These are phyloP conservation scores for Noctua comes DNA, from an alignment of 2,888 invertebrate genomes.

Conservation along the genomic window DNA sequence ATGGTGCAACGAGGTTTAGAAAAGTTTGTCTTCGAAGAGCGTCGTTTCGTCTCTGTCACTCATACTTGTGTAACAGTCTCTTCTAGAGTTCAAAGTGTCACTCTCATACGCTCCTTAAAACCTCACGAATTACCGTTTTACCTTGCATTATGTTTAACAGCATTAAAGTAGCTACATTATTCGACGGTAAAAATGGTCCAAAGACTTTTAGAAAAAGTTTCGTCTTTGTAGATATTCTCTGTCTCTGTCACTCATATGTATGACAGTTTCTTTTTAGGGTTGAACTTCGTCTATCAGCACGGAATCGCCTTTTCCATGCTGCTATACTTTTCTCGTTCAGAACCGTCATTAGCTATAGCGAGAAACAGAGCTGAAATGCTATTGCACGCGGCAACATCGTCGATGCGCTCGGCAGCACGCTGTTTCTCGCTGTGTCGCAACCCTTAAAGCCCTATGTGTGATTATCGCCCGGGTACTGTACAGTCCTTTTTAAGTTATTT, in stretches of 20 bases:
- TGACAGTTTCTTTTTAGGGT: neutral
- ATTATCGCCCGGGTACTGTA: neutral
- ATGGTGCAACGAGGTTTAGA: neutral
- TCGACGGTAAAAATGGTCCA: neutral
- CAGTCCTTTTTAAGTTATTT: neutral
- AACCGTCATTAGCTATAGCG: too few species aligned
- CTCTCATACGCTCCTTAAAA: constrained; percentile 30
- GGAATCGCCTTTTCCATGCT: too few species aligned
- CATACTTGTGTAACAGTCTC: neutral
- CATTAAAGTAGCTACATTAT: neutral
- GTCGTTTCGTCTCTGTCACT: neutral
- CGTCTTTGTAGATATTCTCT: neutral
- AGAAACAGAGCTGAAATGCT: neutral
- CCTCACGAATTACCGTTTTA: constrained; percentile 1
- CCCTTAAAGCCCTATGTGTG: neutral
- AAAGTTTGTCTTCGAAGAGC: neutral
- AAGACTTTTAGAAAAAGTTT: neutral
- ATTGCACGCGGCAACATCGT: too few species aligned
- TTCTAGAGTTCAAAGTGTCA: constrained; percentile 10
- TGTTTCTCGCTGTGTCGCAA: neutral
- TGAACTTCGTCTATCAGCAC: neutral
- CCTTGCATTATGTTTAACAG: constrained; percentile 25
- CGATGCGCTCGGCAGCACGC: neutral
- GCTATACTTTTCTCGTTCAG: too few species aligned
- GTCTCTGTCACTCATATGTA: neutral